Conservation (phyloP, 2,113 vertebrate genomes). For the Orycteropus afer region DNA sequence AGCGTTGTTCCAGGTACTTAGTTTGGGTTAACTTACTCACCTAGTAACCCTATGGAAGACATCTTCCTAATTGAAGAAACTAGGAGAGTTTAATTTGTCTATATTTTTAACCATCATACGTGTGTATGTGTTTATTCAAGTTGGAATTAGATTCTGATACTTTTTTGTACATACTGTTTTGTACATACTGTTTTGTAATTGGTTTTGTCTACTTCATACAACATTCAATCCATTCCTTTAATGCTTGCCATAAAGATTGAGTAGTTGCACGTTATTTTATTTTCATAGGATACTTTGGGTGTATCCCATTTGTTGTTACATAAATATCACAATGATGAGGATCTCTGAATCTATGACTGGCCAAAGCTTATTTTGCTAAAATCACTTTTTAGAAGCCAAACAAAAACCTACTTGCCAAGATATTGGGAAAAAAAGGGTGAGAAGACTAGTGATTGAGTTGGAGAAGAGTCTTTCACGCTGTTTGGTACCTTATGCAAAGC, state of each 20-base stretch:
- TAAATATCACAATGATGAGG: background rate
- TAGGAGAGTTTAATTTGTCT: background rate
- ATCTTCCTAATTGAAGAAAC: background rate
- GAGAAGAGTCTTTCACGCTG: background rate
- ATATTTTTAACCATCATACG: background rate
- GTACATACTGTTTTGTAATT: slow-evolving; percentile 6
- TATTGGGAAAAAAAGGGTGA: slow-evolving; percentile 3
- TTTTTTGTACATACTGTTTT: too few species aligned
- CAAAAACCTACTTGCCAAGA: background rate
- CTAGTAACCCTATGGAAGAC: background rate
- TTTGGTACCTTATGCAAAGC: slow-evolving; percentile 16
- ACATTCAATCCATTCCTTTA: background rate
- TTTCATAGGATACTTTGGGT: slow-evolving; percentile 3
- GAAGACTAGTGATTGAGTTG: background rate
- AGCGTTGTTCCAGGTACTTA: slow-evolving; percentile 12
- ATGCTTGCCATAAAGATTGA: background rate
- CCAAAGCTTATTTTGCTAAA: slow-evolving; percentile 38
- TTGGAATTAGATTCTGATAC: background rate
- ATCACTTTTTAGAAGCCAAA: background rate
- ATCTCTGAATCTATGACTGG: slow-evolving; percentile 18
- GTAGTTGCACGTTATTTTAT: background rate
- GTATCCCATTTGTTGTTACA: background rate
- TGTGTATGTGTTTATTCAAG: slow-evolving; percentile 5
- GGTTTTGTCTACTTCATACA: slow-evolving; percentile 3
- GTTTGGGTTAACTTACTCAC: background rate